Base-by-base conservation (phyloP, 2,888 invertebrate genomes). In the Sesamia inferens region DNA sequence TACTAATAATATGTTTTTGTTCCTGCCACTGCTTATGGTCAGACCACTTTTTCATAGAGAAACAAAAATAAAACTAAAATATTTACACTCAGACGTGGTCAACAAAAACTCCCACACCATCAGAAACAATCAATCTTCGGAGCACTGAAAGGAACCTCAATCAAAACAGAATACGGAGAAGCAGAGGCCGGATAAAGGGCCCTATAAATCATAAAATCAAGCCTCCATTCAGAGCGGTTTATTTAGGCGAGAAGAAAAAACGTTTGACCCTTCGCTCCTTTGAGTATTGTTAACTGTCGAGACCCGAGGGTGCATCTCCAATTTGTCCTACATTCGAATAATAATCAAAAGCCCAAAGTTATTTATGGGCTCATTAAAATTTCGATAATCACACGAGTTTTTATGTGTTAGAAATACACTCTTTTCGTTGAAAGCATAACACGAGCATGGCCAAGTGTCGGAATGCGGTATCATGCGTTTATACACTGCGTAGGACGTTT, bases 151-250 rank as follows among this genome's bases (percentile, higher is more conserved):
- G 95, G 92, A 93, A 91, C 94, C 93, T 94, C 95, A 96, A 95
- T 96, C 96, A 95, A 95, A 96, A 96, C 93, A 96, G 92, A 95
- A 94, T 94, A 94, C 93, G 91, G 89, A 92, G 95, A 92, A 94
- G 93, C 92, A 91, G 91, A 88, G 91, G 90, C 91, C 90, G 93
- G 91, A 95, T 96, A 95, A 95, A 95, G 93, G 94, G 92, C 87
- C 90, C 91, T 94, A 96, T 96, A 96, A 95, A 96, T 96, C 95
- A 96, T 96, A 96, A 96, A 96, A 96, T 96, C 96, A 96, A 91
- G 94, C 90, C 89, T 89, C 94, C 91, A 95, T 95, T 96, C 93
- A 95, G 92, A 91, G 90, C 90, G 94, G 93, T 95, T 93, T 93
- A 93, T 95, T 94, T 93, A 91, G 92, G 84, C 76, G 89, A 88